A percentile compares a stretch with the other conserved stretches of the same genome.
phyloP scores from a whole-genome alignment of 2,797 vertebrate genomes.

The Phrynocephalus guinanensis region DNA sequence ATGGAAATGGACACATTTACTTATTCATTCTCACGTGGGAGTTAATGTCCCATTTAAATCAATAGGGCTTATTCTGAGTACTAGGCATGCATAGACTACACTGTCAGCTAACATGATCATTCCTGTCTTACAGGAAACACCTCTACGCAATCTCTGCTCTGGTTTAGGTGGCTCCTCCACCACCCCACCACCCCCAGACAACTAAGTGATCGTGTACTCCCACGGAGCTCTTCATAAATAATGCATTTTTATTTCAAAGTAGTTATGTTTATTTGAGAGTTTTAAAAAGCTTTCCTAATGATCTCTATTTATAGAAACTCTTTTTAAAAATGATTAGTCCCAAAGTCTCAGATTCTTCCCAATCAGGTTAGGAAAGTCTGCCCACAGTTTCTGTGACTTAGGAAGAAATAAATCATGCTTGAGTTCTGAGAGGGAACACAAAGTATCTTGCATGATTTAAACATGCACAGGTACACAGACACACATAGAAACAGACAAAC shows the following conservation, averaged over 20 bases:
- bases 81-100: background rate
- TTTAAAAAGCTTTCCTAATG: slow-evolving; percentile 35
- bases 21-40: background rate
- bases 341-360: slow-evolving; percentile 6
- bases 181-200: background rate
- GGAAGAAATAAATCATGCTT: slow-evolving; percentile 5
- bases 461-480: no score
- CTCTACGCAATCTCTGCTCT: slow-evolving; percentile 14
- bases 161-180: slow-evolving; percentile 27
- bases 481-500: no score
- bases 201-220: slow-evolving; percentile 35
- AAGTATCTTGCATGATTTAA: background rate
- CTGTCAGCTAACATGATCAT: background rate
- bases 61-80: background rate
- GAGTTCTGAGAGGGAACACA: background rate
- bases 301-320: slow-evolving; percentile 40
- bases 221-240: background rate
- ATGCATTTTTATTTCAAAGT: slow-evolving; percentile 7
- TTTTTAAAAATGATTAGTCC: slow-evolving; percentile 18
- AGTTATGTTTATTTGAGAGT: background rate
- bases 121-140: background rate
- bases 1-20: background rate
- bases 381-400: background rate
- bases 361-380: background rate
- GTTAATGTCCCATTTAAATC: background rate